Base-by-base conservation (phyloP, 2,888 invertebrate species). In the Trichopria drosophilae region DNA sequence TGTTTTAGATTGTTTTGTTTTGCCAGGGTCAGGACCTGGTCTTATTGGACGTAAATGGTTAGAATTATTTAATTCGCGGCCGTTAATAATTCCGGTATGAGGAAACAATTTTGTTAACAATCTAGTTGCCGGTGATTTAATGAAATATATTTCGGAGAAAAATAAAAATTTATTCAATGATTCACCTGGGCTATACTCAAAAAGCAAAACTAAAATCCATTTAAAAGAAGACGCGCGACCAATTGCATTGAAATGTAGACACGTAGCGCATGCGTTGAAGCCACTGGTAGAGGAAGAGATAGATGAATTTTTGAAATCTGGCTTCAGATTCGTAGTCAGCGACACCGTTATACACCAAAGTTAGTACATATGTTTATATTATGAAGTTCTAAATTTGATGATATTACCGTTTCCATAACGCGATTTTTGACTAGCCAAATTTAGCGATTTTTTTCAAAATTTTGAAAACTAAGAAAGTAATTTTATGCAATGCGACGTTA, bases 31-130 rank as follows among this genome's bases (percentile, higher is more conserved):
- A 15, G 53, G 51, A 6, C 53, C 56, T n/a, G 41, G 43, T 2
- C 26, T 47, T 6, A 29, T 53, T 13, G 51, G 47, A 2, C 36
- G 53, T 22, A 39, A 51, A 39, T 57, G 56, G 53, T 29, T 53
- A 3, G n/a, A 13, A 6, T n/a, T 13, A 41, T 57, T 57, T 13
- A 31, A 36, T 1, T n/a, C 15, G 9, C 50, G 53, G 56, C 56
- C 53, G 23, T 29, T 54, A 31, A 23, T 34, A 2, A n/a, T 48
- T 15, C 41, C 26, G 2, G 19, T 13, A 15, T 10, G 15, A 24
- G 28, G 40, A 2, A 22, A n/a, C 6, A 28, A 23, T 28, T 24
- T 22, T 9, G 12, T 41, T 12, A 28, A 49, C 32, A 49, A 49
- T 18, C 19, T 40, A 19, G 26, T 23, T 3, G 24, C 6, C 3